phyloP scores from a whole-genome alignment of 1,140 invertebrate species.

The Stenopsyche tienmushanensis region DNA sequence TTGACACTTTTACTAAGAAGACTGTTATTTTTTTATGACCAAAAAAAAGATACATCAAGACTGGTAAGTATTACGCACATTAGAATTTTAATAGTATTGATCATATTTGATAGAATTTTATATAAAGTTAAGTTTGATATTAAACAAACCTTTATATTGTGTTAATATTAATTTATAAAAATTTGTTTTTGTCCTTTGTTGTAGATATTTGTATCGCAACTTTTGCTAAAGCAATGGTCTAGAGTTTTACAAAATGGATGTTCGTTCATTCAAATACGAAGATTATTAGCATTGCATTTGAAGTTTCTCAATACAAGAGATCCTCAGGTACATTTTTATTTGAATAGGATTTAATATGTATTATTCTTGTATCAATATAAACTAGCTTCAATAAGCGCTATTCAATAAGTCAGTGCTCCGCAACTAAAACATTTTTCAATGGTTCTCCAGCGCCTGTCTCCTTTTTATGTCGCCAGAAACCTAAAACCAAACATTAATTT shows the following conservation, averaged over 20 bases:
- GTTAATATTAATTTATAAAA: conserved; percentile 20
- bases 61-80: conserved; percentile 58
- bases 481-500: no score
- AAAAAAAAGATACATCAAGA: conserved; percentile 66
- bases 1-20: conserved; percentile 60
- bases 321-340: conserved; percentile 45
- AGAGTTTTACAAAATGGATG: conserved; percentile 56
- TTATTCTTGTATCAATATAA: no score
- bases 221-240: conserved; percentile 60
- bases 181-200: no score
- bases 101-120: conserved; percentile 22
- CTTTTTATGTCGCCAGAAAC: no score
- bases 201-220: conserved; percentile 61
- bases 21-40: conserved; percentile 77
- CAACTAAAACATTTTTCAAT: no score
- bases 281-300: conserved; percentile 60
- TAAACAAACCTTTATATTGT: conserved; percentile 22
- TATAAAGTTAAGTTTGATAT: conserved; percentile 10
- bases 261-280: conserved; percentile 62
- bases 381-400: neutral
- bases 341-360: neutral
- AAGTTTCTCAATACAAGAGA: conserved; percentile 48
- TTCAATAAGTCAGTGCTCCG: no score
- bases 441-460: no score
- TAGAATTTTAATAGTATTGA: conserved; percentile 18